Evolutionary conservation across 2,888 invertebrate genomes (phyloP).

Genomic region (Amblyjoppa proteus): DNA sequence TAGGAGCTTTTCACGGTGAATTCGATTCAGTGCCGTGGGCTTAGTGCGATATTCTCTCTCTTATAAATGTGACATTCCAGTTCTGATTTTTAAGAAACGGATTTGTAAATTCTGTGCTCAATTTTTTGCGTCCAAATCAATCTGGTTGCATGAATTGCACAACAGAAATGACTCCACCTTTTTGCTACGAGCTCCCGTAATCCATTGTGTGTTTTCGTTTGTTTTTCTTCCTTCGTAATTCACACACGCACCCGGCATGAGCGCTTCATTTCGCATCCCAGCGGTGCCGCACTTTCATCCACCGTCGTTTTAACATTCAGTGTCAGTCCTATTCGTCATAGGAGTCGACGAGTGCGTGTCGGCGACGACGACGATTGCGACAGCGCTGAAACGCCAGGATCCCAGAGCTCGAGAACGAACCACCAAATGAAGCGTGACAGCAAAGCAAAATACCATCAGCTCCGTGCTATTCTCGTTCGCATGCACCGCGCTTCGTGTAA

Average conservation of each 20-base stretch:
- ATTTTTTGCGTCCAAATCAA: not conserved
- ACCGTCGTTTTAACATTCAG: constrained; percentile 1
- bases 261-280: constrained; percentile 18
- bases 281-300: constrained; percentile 24
- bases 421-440: constrained; percentile 32
- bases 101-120: not conserved
- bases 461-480: constrained; percentile 22
- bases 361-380: not conserved
- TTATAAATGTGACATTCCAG: not conserved
- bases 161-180: not conserved
- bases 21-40: not conserved
- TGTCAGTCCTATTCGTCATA: constrained; percentile 27
- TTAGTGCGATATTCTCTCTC: not conserved
- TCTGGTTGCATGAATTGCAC: not conserved
- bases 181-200: not conserved
- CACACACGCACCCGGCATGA: constrained; percentile 18
- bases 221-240: not conserved
- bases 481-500: constrained; percentile 18
- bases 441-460: constrained; percentile 27
- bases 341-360: constrained; percentile 25
- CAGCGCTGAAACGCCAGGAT: constrained; percentile 14
- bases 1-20: not conserved
- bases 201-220: not conserved
- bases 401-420: constrained; percentile 2
- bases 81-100: not conserved